Evolutionary conservation across 2,888 invertebrate genomes (phyloP).

Genomic region (Aphodius sticticus): DNA sequence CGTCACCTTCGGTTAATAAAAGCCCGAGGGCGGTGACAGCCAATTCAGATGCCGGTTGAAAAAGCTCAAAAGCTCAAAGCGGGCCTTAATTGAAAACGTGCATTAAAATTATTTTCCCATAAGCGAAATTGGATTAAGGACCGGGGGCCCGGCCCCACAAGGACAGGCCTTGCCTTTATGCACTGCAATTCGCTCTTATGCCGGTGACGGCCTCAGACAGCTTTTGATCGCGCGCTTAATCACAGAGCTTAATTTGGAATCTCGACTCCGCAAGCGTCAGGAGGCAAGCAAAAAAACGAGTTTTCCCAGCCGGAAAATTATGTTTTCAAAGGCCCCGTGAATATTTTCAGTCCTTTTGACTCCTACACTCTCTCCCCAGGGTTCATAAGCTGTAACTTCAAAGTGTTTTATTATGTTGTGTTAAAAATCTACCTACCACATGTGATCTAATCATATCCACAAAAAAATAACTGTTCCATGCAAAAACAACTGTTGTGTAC

Average conservation of each 20-base stretch:
- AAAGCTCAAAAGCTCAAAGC: conserved; percentile 41
- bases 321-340: background rate
- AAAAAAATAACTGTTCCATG: too few relatives aligned
- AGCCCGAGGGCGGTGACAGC: conserved; percentile 27
- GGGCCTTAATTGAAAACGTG: conserved; percentile 52
- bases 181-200: conserved; percentile 17
- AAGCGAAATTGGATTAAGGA: conserved; percentile 43
- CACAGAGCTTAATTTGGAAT: conserved; percentile 24
- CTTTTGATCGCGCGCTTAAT: conserved; percentile 23
- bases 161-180: conserved; percentile 12
- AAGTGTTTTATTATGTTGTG: too few relatives aligned
- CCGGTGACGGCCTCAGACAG: background rate
- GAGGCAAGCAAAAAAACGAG: background rate
- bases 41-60: conserved; percentile 30
- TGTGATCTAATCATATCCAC: too few relatives aligned
- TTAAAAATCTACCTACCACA: too few relatives aligned
- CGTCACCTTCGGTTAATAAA: conserved; percentile 4
- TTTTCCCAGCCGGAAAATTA: conserved; percentile 19
- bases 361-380: background rate
- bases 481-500: too few relatives aligned
- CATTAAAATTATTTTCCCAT: conserved; percentile 54
- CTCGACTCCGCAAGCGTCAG: conserved; percentile 11
- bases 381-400: background rate
- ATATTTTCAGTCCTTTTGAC: background rate
- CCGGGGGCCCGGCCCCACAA: background rate